These are phyloP conservation scores for Anolis sagrei DNA, from an alignment of 2,113 vertebrate species.

Conservation along the genomic window DNA sequence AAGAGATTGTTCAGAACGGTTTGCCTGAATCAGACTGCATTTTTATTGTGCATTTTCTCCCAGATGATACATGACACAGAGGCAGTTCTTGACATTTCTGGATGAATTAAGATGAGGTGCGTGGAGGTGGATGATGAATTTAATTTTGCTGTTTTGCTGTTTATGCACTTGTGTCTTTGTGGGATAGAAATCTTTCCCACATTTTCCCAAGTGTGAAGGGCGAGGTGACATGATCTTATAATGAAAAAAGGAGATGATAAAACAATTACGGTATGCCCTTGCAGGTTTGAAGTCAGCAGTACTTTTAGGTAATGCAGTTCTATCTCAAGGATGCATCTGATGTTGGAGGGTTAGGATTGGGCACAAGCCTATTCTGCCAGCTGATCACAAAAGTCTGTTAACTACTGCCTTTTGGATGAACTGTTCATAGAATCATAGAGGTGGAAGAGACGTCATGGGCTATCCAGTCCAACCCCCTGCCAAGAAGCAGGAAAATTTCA, in stretches of 20 bases:
- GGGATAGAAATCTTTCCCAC: neutral
- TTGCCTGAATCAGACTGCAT: neutral
- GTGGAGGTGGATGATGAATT: neutral
- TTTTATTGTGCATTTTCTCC: neutral
- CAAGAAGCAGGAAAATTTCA: too few species aligned
- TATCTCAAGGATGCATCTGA: too few species aligned
- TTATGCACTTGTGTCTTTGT: neutral
- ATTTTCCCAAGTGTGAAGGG: neutral
- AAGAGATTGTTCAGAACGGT: neutral
- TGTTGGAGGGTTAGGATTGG: too few species aligned
- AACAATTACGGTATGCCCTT: neutral
- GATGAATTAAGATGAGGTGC: neutral
- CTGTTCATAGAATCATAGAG: too few species aligned
- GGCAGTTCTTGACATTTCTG: neutral
- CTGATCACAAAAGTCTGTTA: too few species aligned
- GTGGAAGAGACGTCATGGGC: too few species aligned
- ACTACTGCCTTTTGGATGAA: too few species aligned
- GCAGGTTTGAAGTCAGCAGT: neutral
- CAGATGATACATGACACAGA: neutral
- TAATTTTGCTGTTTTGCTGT: neutral
- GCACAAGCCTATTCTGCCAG: too few species aligned
- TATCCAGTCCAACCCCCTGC: too few species aligned
- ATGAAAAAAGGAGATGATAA: neutral
- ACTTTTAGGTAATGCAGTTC: neutral
- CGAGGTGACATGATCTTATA: neutral